These are phyloP conservation scores for Scylla paramamosain DNA, from an alignment of 1,140 invertebrate species.

Conservation along the genomic window DNA sequence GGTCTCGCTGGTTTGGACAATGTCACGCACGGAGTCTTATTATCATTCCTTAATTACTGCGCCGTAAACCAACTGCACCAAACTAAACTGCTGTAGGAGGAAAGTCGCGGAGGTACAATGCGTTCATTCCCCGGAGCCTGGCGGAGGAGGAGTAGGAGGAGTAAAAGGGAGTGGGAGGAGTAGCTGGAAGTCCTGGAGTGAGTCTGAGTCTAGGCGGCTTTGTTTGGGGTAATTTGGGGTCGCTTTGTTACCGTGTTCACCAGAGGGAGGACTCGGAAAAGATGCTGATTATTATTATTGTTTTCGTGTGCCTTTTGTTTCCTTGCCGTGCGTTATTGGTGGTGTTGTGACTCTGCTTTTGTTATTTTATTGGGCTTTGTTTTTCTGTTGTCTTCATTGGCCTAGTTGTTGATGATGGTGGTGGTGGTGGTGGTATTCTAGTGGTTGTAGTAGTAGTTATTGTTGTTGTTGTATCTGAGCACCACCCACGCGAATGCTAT, in stretches of 20 bases:
- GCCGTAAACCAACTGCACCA: not conserved
- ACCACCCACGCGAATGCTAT: too few relatives aligned
- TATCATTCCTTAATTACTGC: not conserved
- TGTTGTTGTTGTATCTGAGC: not conserved
- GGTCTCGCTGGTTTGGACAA: not conserved
- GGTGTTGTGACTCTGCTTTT: not conserved
- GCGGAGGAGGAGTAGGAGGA: not conserved
- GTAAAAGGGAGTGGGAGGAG: too few relatives aligned
- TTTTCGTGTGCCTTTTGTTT: not conserved
- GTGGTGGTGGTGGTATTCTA: too few relatives aligned
- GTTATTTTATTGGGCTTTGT: not conserved
- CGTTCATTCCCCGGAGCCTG: not conserved
- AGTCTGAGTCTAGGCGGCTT: not conserved
- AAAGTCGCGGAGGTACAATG: not conserved
- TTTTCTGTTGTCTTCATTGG: not conserved
- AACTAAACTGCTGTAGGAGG: not conserved
- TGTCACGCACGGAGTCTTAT: not conserved
- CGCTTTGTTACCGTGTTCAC: not conserved
- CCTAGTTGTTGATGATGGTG: not conserved
- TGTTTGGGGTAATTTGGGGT: not conserved
- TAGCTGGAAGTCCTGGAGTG: not conserved
- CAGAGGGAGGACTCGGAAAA: not conserved
- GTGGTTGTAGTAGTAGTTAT: too few relatives aligned
- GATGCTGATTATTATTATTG: not conserved
- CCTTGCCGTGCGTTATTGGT: not conserved